A percentile compares a stretch with the other conserved stretches of the same genome.
phyloP scores from a whole-genome alignment of 1,140 invertebrate species.

The Apis cerana region DNA sequence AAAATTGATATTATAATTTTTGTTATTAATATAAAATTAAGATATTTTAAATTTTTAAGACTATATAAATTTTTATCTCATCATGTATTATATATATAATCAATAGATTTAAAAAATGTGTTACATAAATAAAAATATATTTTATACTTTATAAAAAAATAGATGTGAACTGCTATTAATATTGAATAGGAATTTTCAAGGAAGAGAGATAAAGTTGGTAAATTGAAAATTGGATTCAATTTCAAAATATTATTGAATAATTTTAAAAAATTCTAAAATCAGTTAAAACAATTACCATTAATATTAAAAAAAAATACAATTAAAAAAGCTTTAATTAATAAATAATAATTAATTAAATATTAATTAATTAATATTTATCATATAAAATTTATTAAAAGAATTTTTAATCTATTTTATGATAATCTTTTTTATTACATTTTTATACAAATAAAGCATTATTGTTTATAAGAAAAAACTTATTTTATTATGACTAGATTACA shows the following conservation, averaged over 20 bases:
- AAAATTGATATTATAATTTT: background rate
- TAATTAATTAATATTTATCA: background rate
- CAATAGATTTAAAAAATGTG: background rate
- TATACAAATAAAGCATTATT: background rate
- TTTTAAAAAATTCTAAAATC: background rate
- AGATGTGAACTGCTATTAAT: slow-evolving; percentile 3
- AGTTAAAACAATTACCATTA: background rate
- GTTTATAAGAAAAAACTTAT: slow-evolving; percentile 11
- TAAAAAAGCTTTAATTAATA: background rate
- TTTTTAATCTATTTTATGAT: background rate
- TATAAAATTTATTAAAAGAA: background rate
- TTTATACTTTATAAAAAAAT: background rate
- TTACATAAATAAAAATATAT: background rate
- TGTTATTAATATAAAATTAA: background rate
- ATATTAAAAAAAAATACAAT: background rate
- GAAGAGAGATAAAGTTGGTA: slow-evolving; percentile 10
- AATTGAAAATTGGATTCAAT: background rate
- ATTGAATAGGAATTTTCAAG: background rate
- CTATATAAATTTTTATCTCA: no score
- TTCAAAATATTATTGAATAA: background rate
- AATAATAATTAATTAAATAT: background rate
- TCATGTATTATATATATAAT: background rate
- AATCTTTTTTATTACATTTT: background rate
- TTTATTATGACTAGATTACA: slow-evolving; percentile 26
- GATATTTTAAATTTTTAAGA: background rate